These are phyloP conservation scores for Chloroceryle amazona DNA, from an alignment of 2,797 vertebrate genomes.

Conservation along the genomic window DNA sequence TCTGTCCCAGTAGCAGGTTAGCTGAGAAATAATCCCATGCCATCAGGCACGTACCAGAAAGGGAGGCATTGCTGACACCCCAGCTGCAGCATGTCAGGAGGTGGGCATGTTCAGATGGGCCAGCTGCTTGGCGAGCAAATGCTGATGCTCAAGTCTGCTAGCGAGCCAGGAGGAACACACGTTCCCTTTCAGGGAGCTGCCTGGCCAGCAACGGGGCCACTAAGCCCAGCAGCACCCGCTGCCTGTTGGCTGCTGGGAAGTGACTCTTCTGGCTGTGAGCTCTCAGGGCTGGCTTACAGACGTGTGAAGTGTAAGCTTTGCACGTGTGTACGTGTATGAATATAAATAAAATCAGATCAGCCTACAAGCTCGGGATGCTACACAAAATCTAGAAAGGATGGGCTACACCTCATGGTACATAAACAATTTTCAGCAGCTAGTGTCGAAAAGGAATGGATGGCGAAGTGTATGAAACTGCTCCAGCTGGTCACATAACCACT, in stretches of 20 bases:
- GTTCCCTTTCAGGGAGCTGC: not conserved
- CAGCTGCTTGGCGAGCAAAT: not conserved
- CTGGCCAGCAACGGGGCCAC: not conserved
- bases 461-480: not conserved
- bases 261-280: not conserved
- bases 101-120: accelerated
- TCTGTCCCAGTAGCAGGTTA: not conserved
- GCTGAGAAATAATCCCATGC: not conserved
- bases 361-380: not conserved
- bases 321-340: accelerated
- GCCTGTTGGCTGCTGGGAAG: not conserved
- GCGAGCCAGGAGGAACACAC: not conserved
- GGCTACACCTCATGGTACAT: not conserved
- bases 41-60: not conserved
- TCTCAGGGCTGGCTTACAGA: not conserved
- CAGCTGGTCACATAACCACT: not conserved
- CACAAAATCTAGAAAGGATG: not conserved
- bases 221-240: not conserved
- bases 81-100: not conserved
- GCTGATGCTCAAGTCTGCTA: accelerated
- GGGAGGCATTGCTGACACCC: not conserved
- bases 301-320: not conserved
- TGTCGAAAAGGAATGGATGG: not conserved
- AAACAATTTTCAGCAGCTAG: not conserved
- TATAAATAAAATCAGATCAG: not conserved